Base-by-base conservation (phyloP, 30 jellyfish, hydroid and myxozoan genomes). In the Rhopilema esculentum region DNA sequence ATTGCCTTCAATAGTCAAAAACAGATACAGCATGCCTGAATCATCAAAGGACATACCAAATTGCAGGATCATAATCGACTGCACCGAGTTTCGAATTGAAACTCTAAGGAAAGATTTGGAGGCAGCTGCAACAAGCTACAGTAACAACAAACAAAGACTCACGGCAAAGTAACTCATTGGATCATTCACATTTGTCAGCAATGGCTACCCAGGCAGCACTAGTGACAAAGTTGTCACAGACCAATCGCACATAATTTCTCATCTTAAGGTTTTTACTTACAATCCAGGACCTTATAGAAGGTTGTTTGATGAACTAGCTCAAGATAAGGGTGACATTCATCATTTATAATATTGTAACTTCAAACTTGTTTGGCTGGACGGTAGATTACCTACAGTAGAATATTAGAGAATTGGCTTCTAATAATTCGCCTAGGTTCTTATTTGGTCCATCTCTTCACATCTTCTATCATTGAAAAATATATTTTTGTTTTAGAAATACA, bases 211-310 rank as follows among this genome's bases (percentile, higher is more conserved):
- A 19, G 88, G 88, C 9, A 77, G 77, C 52, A 52, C 88, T 16
- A 50, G 79, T 77, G 88, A 77, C 79, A 77, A 77, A 61, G 77
- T 52, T 52, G 79, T 61, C 61, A 77, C 88, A 9, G 88, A 77
- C 32, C 80, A 77, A 53, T 50, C 88, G 6, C 30, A 30, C 19
- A 28, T 77, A 6, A 50, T 77, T 31, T 9, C 88, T 15, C 82
- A 77, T 9, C 27, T 72, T 15, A 30, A 69, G 80, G 80, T 69
- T n/a, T n/a, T 7, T 24, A 19, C 73, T 40, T 40, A 40, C 57
- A 12, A 40, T 40, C 57, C 57, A 40, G 57, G 57, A 12, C 6
- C 57, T 40, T 40, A 40, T 40, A 40, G 57, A 40, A 40, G 57
- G 57, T 40, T 40, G 57, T 40, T 40, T 40, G 57, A 40, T 40